Base-by-base conservation (phyloP, 2,888 invertebrate species). In the Zele albiditarsus region DNA sequence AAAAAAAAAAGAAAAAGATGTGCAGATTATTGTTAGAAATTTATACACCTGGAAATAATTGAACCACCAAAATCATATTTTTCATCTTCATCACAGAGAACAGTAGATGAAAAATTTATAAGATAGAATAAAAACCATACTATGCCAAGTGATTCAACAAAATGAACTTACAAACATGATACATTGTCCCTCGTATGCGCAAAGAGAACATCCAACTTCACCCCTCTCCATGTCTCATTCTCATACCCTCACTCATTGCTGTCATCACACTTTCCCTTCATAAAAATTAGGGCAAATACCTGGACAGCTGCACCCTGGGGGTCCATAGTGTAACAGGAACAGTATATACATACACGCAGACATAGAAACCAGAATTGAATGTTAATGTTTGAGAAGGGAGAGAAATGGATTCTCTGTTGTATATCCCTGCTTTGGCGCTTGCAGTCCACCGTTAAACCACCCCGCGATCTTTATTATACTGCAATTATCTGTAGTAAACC, bases 281-380 rank as follows among this genome's bases (percentile, higher is more conserved):
- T 70, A 74, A 77, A 79, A 71, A 79, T 71, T 73, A 65, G 73
- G 67, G 75, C 83, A 83, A 84, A 86, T 86, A 86, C 83, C 85
- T 85, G 80, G 83, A 75, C 86, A 86, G 86, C 86, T 86, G 86
- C 84, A 73, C 78, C 79, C 75, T 79, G 66, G 75, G 82, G 81
- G 76, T 81, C 77, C 77, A 74, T 28, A 23, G 16, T 31, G 25
- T 33, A 68, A 72, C 31, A 60, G 62, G 62, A 60, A 63, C 25
- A 42, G 4, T 12, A 27, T 65, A 73, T 16, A 49, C 20, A 23
- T 42, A 60, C 20, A 71, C 53, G 68, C 23, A 65, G 25, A 74
- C 27, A 57, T 23, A 66, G 16, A 74, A 14, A 57, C 23, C 38
- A 49, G 53, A 63, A 58, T 38, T 63, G 75, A 23, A 75, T 67